These are phyloP conservation scores for Dinomys branickii DNA, from an alignment of 2,113 vertebrate genomes.

Conservation along the genomic window DNA sequence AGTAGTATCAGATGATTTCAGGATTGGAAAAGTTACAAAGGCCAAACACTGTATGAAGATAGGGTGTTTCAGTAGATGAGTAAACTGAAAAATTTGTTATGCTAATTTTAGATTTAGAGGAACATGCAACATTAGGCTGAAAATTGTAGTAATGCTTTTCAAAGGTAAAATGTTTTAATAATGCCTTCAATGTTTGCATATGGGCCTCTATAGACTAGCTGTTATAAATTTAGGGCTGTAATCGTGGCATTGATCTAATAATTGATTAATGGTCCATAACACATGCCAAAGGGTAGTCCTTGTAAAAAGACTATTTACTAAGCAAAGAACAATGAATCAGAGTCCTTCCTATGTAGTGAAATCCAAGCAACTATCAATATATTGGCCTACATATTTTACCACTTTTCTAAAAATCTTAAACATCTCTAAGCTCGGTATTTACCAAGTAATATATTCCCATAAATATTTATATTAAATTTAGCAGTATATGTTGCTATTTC, in stretches of 20 bases:
- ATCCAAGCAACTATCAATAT: background rate
- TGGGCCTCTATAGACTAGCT: background rate
- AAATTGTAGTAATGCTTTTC: slow-evolving; percentile 3
- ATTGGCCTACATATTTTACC: background rate
- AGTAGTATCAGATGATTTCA: background rate
- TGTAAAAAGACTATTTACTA: background rate
- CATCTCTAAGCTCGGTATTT: background rate
- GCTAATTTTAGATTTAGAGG: background rate
- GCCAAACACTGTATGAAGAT: background rate
- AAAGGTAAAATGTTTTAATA: slow-evolving; percentile 23
- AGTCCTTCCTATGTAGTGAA: background rate
- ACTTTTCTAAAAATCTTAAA: slow-evolving; percentile 19
- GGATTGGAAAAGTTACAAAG: background rate
- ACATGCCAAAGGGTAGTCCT: background rate
- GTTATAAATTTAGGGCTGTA: background rate
- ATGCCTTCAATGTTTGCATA: background rate
- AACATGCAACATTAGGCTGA: background rate
- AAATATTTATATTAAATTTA: slow-evolving; percentile 6
- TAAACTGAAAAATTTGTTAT: background rate
- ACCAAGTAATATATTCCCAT: background rate
- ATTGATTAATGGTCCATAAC: background rate
- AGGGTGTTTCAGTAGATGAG: background rate
- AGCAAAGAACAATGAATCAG: background rate
- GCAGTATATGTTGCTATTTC: background rate
- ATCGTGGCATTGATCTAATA: background rate